phyloP scores from a whole-genome alignment of 2,888 invertebrate species.

The Galerucella calmariensis region DNA sequence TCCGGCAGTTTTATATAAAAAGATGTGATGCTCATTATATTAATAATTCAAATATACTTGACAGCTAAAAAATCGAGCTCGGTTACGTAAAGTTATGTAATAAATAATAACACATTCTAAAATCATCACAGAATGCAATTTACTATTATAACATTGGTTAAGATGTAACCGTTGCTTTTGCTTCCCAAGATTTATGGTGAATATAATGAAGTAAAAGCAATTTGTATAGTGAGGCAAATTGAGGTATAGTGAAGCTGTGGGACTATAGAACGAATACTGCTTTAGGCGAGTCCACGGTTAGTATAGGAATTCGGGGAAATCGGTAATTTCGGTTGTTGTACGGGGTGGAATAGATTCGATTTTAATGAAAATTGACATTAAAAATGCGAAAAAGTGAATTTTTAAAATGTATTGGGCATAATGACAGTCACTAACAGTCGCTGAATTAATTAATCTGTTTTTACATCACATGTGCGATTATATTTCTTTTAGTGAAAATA shows the following conservation, averaged over 20 bases:
- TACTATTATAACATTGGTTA: constrained; percentile 11
- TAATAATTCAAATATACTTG: too few species aligned
- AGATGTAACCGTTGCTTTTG: constrained; percentile 27
- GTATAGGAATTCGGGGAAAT: constrained; percentile 25
- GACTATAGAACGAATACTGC: constrained; percentile 16
- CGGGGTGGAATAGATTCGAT: background rate
- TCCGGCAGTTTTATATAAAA: too few species aligned
- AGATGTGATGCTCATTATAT: too few species aligned
- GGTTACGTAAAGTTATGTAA: too few species aligned
- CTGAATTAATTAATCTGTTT: too few species aligned
- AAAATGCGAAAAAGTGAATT: background rate
- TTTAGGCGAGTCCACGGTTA: constrained; percentile 11
- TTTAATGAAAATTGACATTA: background rate
- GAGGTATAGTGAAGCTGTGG: constrained; percentile 29
- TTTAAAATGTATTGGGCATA: background rate
- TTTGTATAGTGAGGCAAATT: constrained; percentile 41
- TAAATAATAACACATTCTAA: background rate
- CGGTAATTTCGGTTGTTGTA: constrained; percentile 14
- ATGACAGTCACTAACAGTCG: too few species aligned
- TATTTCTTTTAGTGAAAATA: too few species aligned
- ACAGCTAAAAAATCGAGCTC: background rate
- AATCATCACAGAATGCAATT: constrained; percentile 23
- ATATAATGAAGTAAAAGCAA: constrained; percentile 42
- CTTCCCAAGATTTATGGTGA: constrained; percentile 35
- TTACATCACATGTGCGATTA: too few species aligned